Evolutionary conservation across 2,797 vertebrate species (phyloP), one percentile per base, ranked within the genome.

Genomic region (Chelon labrosus): DNA sequence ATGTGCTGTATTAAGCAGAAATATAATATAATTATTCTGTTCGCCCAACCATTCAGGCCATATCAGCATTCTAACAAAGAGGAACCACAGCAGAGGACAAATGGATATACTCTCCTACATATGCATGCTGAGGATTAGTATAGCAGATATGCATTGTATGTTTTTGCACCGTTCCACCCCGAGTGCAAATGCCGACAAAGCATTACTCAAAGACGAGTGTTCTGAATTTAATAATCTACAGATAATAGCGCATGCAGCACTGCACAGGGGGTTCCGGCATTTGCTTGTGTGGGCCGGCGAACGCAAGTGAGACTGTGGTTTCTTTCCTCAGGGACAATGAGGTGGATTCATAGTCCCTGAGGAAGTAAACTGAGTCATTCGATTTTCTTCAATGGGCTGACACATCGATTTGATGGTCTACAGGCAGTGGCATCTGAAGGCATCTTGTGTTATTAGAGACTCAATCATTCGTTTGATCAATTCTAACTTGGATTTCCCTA

Each of bases 1-100:
- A 80, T 81, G 72, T 86, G 83, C 84, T 81, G 89, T 65, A 79
- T 88, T 80, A 85, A 80, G 82, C 88, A 83, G 70, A 92, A 91
- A 90, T 68, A 79, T 61, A 76, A 77, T 75, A 86, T 75, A 87
- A 90, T 91, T 90, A 88, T 86, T 83, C 73, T 79, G 87, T 80
- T 81, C 66, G 39, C 67, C 68, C 85, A 80, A 82, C 47, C 89
- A 49, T 90, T 89, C 70, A 79, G 68, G 69, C 78, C 67, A 65
- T 63, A 89, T 88, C 84, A 90, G 90, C 90, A 84, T 74, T 88
- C 81, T 47, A 58, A 80, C 84, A 82, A 82, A 87, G 77, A 77
- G 59, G 68, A 81, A 61, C 61, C 78, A 57, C 73, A 41, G 81
- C 78, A 68, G 77, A 87, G 85, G 83, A 86, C 88, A 83, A 85